Conservation (phyloP, 2,113 vertebrate species). For the Todiramphus saurophagus region DNA sequence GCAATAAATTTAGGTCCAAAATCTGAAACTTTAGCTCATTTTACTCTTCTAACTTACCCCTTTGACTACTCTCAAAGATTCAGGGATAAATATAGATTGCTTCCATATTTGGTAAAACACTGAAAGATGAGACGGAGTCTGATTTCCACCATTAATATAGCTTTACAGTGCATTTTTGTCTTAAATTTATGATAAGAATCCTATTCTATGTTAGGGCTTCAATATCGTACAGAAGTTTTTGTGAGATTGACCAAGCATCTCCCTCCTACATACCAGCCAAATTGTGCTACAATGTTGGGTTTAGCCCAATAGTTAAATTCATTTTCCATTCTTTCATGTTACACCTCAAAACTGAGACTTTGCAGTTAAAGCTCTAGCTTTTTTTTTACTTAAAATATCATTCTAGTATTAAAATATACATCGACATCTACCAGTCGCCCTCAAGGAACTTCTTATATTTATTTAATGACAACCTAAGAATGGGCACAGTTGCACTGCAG, state of each 20-base stretch:
- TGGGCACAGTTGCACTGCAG: background rate
- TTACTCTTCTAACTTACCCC: background rate
- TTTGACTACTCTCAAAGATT: background rate
- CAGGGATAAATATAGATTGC: background rate
- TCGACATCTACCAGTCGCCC: background rate
- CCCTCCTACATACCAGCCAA: background rate
- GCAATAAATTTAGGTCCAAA: background rate
- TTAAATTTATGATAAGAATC: background rate
- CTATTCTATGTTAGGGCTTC: background rate
- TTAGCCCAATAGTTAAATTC: background rate
- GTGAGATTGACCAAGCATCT: background rate
- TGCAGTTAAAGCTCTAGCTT: background rate
- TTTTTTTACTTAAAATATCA: background rate
- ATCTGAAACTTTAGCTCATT: background rate
- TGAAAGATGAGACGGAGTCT: background rate
- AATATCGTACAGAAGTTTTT: background rate
- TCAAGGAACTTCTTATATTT: background rate
- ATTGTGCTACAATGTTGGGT: background rate
- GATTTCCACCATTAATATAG: background rate
- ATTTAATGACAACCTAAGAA: background rate
- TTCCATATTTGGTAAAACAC: background rate
- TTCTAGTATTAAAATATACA: background rate
- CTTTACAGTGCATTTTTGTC: background rate
- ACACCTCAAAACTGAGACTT: background rate
- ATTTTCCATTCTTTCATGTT: background rate